Evolutionary conservation across 2,888 invertebrate genomes (phyloP), one percentile per base, ranked within the genome.

Genomic region (Tolmerus cingulatus): DNA sequence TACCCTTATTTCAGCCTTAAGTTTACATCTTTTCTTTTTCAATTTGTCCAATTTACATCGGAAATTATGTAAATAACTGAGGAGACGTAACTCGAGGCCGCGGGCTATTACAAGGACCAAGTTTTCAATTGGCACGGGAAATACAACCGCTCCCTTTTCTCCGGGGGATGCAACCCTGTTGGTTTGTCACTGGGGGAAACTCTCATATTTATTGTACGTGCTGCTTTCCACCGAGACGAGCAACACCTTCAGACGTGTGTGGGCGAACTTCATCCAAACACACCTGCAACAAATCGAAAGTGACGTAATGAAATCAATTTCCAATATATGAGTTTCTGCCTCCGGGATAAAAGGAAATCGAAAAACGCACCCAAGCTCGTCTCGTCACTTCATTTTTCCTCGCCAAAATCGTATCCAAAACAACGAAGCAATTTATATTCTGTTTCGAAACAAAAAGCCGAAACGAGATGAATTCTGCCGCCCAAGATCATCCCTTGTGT

Each of bases 11-110:
- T 27, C 57, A 46, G 86, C 55, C 86, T 86, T 77, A 86, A 77
- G 78, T 86, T 86, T 86, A 78, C 79, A 86, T 87, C 37, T 88
- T 87, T 88, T 88, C 88, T 77, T 74, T 87, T 88, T 87, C 88
- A 88, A 88, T 88, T 88, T 88, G 88, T 87, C 86, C 87, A 88
- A 88, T 88, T 87, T 88, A 87, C 88, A 88, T 88, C 77, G 66
- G 82, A 87, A 88, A 87, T 88, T 88, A 88, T 88, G 88, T 87
- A 87, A 88, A 88, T 88, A 86, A 30, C 78, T 55, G 57, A 34
- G 55, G 57, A 37, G 78, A 57, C 51, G 57, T 77, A 77, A 78
- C 37, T 55, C 51, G 55, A 86, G 78, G 77, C 86, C 77, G 37
- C 86, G 57, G 78, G 55, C 86, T 51, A 78, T 77, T 77, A 86